phyloP scores from a whole-genome alignment of 1,140 invertebrate species.

The Eciton burchellii region DNA sequence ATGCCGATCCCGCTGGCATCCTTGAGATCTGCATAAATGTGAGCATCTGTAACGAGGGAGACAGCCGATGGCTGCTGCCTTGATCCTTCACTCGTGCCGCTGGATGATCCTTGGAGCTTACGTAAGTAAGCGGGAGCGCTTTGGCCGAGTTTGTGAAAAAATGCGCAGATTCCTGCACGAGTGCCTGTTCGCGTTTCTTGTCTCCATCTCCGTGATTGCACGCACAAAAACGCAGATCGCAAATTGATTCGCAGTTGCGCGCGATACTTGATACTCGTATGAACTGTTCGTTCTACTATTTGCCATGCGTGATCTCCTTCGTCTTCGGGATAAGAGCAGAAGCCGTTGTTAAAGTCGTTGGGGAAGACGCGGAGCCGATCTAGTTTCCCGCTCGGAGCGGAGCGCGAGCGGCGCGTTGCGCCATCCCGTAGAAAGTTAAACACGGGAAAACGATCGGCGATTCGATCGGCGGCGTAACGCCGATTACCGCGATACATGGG shows the following conservation, averaged over 20 bases:
- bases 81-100: background rate
- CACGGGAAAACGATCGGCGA: slow-evolving; percentile 59
- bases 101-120: slow-evolving; percentile 7
- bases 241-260: no score
- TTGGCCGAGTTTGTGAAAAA: background rate
- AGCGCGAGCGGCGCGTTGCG: background rate
- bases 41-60: background rate
- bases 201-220: no score
- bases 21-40: slow-evolving; percentile 13
- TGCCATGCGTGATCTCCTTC: no score
- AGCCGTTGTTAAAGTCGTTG: no score
- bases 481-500: slow-evolving; percentile 57
- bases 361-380: background rate
- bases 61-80: background rate
- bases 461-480: slow-evolving; percentile 67
- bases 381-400: background rate
- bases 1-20: background rate
- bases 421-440: slow-evolving; percentile 51
- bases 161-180: background rate
- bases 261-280: no score
- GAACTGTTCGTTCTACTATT: no score
- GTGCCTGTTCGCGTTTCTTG: background rate
- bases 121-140: no score
- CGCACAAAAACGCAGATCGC: no score
- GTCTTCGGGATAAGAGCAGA: no score